Base-by-base conservation (phyloP, 2,113 vertebrate species). In the Aptenodytes forsteri region DNA sequence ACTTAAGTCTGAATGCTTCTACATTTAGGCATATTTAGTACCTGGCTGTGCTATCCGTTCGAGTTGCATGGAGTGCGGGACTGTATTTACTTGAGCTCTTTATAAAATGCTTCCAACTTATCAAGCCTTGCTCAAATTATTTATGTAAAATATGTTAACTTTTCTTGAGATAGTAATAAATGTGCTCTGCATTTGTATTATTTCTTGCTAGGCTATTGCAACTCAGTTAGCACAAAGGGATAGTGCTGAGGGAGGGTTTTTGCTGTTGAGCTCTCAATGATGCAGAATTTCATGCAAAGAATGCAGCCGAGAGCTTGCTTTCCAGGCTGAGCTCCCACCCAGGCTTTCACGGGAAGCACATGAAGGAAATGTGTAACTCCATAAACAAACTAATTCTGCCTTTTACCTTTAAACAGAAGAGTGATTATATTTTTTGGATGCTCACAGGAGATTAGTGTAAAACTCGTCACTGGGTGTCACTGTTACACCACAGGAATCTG, bases 401-500 rank as follows among this genome's bases (percentile, higher is more conserved):
- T 87, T 54, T 80, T 18, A 36, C 64, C 58, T 80, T 81, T 22
- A 14, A 79, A 26, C 17, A 49, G 59, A 32, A 10, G 27, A 25
- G 22, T 0, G 22, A 12, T 40, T 17, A 1, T 9, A 6, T n/a
- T 75, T 44, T 49, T 44, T 44, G 64, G 50, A 14, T 12, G 61
- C 59, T 71, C 7, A 1, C 36, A 34, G 66, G 69, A 52, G 75
- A 55, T n/a, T 26, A 15, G 70, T 65, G 84, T 77, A 1, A 14
- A 59, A 47, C 56, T 93, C 20, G 92, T 96, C 94, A 90, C 95
- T 97, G 95, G 97, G 86, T 88, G 89, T 97, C 95, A 78, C 94
- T 97, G 90, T 97, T 83, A 65, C 73, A 79, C 82, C 62, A 6
- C 54, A 9, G 38, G 62, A 97, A 50, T 46, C 54, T 5, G 7